Conservation (phyloP, 2,113 vertebrate species). For the Larimichthys crocea region DNA sequence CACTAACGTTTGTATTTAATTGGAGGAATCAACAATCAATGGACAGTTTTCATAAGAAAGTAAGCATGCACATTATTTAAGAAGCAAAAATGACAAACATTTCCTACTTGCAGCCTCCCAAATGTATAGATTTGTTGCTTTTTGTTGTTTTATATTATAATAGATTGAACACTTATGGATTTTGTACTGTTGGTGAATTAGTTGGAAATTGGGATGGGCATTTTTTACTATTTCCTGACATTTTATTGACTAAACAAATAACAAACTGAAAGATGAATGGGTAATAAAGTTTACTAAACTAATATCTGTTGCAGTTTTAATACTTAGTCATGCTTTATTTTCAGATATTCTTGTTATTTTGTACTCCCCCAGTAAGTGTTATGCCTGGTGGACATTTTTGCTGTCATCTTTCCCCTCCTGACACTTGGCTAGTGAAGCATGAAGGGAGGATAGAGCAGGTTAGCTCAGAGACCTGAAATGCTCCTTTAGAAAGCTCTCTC, state of each 20-base stretch:
- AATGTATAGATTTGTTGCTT: not conserved
- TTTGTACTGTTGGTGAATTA: not conserved
- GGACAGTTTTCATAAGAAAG: not conserved
- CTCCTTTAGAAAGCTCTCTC: slow-evolving; percentile 20
- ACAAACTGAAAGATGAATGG: not conserved
- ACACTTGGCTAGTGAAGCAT: slow-evolving; percentile 31
- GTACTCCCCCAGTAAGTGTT: not conserved
- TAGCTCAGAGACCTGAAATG: slow-evolving; percentile 31
- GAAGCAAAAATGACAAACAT: not conserved
- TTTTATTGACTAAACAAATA: not conserved
- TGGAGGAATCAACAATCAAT: no score
- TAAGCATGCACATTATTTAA: not conserved
- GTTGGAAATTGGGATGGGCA: not conserved
- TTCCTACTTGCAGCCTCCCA: not conserved
- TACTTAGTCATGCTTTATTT: not conserved
- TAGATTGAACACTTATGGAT: not conserved
- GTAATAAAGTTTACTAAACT: not conserved
- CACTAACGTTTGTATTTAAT: not conserved
- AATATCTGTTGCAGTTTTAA: not conserved
- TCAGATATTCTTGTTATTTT: not conserved
- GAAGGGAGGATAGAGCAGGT: slow-evolving; percentile 27
- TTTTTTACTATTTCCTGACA: not conserved
- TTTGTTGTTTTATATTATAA: not conserved
- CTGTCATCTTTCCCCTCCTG: not conserved
- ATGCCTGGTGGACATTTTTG: slow-evolving; percentile 8